phyloP scores from a whole-genome alignment of 2,888 invertebrate species.

The Metellina segmentata region DNA sequence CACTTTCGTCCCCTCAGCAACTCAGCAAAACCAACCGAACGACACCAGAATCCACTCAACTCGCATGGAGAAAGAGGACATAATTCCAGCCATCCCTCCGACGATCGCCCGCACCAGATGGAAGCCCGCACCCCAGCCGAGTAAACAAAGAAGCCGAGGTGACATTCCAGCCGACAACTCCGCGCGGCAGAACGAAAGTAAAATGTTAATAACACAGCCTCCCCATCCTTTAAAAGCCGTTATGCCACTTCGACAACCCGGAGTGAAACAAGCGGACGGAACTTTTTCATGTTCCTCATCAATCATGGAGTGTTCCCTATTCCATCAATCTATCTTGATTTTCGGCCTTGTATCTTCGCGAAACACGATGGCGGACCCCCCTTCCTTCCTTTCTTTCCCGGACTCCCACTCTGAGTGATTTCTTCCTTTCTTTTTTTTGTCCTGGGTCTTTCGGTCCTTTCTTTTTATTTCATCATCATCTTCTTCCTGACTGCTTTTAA shows the following conservation, averaged over 20 bases:
- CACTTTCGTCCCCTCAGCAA: neutral
- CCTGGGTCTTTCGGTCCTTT: neutral
- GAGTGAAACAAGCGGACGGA: neutral
- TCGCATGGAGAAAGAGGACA: neutral
- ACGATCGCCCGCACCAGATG: neutral
- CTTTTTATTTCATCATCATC: constrained; percentile 29
- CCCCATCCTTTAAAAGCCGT: constrained; percentile 44
- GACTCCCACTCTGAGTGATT: neutral
- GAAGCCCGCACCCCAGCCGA: neutral
- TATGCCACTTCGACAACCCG: constrained; percentile 18
- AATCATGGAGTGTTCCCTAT: constrained; percentile 44
- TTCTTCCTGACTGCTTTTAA: constrained; percentile 25
- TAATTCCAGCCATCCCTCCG: neutral
- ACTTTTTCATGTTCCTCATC: constrained; percentile 51
- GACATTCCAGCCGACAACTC: neutral
- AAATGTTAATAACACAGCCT: constrained; percentile 43
- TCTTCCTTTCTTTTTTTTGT: neutral
- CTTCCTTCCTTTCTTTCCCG: neutral
- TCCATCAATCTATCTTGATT: constrained; percentile 63
- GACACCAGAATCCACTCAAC: neutral
- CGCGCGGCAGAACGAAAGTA: constrained; percentile 5
- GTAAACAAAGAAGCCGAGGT: neutral
- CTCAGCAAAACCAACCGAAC: neutral
- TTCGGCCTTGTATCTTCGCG: constrained; percentile 37
- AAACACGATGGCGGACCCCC: constrained; percentile 17